Percentiles rank a stretch among this genome's conserved stretches.
phyloP scores from a whole-genome alignment of 92 coral and sea anemone species.

The Meandrina meandrites region DNA sequence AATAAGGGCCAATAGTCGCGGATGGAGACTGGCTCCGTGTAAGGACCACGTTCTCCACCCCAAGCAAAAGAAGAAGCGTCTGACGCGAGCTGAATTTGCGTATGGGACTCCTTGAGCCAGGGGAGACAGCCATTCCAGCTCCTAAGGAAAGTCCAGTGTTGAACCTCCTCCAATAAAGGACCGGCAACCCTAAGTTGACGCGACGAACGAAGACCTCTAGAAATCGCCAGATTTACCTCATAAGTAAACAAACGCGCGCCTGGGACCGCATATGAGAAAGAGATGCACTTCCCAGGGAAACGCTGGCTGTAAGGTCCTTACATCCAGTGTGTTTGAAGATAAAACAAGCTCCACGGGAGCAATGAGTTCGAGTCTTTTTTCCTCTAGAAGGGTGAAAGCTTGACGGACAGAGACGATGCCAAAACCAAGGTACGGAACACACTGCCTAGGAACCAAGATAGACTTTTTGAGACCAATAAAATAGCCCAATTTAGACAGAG shows the following conservation, averaged over 20 bases:
- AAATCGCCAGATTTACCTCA: slow-evolving; percentile 18
- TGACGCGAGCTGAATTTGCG: neutral
- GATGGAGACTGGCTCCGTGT: neutral
- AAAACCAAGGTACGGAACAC: slow-evolving; percentile 5
- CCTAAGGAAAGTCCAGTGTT: neutral
- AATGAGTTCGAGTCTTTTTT: neutral
- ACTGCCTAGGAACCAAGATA: neutral
- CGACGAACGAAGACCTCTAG: neutral
- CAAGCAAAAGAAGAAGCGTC: slow-evolving; percentile 3
- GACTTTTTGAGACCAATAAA: too few species aligned
- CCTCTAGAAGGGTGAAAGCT: neutral
- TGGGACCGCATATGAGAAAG: slow-evolving; percentile 9
- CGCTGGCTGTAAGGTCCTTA: slow-evolving; percentile 28
- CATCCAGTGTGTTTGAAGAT: neutral
- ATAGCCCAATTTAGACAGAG: too few species aligned
- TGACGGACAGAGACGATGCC: slow-evolving; percentile 17
- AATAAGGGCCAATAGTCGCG: neutral
- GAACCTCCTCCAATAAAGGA: neutral
- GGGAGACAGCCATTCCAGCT: neutral
- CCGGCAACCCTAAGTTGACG: neutral
- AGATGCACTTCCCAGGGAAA: slow-evolving; percentile 13
- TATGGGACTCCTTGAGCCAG: neutral
- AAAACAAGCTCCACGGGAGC: neutral
- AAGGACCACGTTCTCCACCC: neutral
- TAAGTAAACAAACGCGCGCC: slow-evolving; percentile 25